Evolutionary conservation across 2,797 vertebrate genomes (phyloP).

Genomic region (Loriculus beryllinus): DNA sequence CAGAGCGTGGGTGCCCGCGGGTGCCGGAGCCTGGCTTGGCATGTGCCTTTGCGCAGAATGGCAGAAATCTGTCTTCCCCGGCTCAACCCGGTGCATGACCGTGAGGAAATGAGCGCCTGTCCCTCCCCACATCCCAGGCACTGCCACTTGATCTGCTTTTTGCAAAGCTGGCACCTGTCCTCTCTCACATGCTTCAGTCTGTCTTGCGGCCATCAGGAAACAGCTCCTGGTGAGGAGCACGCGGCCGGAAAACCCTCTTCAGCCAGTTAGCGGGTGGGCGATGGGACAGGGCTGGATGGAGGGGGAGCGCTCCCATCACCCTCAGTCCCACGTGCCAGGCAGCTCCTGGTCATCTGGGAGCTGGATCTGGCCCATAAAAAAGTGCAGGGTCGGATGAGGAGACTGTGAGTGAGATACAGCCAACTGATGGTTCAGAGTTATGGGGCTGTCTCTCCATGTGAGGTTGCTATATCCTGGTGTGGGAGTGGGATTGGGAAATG

Average conservation of each 20-base stretch:
- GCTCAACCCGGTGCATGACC: neutral
- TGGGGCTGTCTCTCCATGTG: fast-evolving
- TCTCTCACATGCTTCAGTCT: slow-evolving; percentile 63
- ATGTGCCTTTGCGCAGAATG: fast-evolving
- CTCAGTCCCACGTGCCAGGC: neutral
- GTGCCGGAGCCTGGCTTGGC: neutral
- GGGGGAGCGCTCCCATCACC: neutral
- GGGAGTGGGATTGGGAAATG: neutral
- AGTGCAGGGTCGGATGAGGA: fast-evolving
- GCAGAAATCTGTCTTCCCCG: neutral
- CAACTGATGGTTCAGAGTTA: neutral
- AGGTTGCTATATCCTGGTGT: neutral
- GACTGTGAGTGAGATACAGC: neutral
- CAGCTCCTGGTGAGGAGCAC: slow-evolving; percentile 33
- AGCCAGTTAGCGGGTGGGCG: neutral
- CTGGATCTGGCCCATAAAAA: neutral
- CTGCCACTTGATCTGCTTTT: slow-evolving; percentile 47
- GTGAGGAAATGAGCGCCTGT: neutral
- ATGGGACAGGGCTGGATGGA: neutral
- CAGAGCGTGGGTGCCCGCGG: fast-evolving
- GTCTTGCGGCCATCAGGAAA: slow-evolving; percentile 10
- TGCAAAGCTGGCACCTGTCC: slow-evolving; percentile 58
- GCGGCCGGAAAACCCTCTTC: slow-evolving; percentile 59
- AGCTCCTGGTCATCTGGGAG: neutral
- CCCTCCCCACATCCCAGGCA: neutral